These are phyloP conservation scores for Hirudo medicinalis DNA, from an alignment of 1,140 invertebrate species.

Conservation along the genomic window DNA sequence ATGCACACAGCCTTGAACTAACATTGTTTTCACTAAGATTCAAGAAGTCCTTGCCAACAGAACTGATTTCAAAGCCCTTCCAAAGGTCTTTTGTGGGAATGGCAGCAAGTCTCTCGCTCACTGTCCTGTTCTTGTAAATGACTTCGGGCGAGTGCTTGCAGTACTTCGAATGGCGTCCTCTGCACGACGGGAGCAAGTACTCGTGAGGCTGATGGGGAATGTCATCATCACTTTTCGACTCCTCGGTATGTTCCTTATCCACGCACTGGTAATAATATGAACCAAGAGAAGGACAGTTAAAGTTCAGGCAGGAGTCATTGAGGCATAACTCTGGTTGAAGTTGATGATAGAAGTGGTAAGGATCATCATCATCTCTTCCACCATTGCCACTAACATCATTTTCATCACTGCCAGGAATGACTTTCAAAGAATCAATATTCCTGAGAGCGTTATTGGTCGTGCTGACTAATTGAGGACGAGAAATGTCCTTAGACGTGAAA, in stretches of 20 bases:
- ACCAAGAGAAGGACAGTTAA: not conserved
- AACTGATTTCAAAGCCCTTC: constrained; percentile 6
- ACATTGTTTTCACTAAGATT: not conserved
- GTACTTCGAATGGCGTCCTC: not conserved
- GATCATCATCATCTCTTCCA: not conserved
- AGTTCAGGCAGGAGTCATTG: not conserved
- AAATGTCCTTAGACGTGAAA: constrained; percentile 1
- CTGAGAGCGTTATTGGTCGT: not conserved
- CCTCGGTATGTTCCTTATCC: not conserved
- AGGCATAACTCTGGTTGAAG: constrained; percentile 5
- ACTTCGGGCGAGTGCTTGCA: constrained; percentile 1
- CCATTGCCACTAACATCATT: not conserved
- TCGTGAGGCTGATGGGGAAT: not conserved
- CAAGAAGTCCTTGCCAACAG: not conserved
- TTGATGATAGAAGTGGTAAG: constrained; percentile 1
- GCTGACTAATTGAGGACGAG: constrained; percentile 2
- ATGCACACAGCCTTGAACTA: no score
- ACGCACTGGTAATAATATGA: not conserved
- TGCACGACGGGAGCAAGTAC: not conserved
- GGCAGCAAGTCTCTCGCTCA: not conserved
- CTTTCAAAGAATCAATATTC: not conserved
- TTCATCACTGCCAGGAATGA: not conserved
- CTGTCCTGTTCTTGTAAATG: constrained; percentile 1
- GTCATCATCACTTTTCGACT: not conserved
- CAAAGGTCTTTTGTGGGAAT: not conserved